Conservation (phyloP, 2,888 invertebrate species). For the Calliopum simillimum region DNA sequence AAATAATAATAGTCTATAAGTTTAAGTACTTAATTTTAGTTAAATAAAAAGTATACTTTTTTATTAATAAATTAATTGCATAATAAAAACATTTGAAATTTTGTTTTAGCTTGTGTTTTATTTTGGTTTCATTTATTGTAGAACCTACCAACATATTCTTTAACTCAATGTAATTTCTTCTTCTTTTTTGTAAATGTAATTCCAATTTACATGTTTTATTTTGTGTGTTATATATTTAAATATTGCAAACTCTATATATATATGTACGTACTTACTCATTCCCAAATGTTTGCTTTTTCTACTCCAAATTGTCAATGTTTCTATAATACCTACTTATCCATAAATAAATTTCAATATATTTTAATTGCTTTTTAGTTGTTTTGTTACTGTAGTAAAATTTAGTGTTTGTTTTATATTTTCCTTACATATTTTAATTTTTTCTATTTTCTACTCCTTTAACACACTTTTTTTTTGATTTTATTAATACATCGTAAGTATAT, state of each 20-base stretch:
- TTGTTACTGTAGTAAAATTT: constrained; percentile 18
- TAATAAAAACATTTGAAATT: constrained; percentile 39
- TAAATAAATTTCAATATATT: not conserved
- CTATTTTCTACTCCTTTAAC: not conserved
- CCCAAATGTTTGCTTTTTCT: too few species aligned
- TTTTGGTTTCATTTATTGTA: constrained; percentile 30
- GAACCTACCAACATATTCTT: too few species aligned
- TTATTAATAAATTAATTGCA: constrained; percentile 8
- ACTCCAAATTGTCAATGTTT: too few species aligned
- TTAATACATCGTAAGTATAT: too few species aligned
- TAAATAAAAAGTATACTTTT: not conserved
- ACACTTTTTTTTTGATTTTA: too few species aligned
- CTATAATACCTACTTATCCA: not conserved
- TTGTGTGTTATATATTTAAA: too few species aligned
- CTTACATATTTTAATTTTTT: not conserved
- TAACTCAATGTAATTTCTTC: not conserved
- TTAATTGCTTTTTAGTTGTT: constrained; percentile 11
- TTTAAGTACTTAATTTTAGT: too few species aligned
- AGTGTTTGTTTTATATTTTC: constrained; percentile 16
- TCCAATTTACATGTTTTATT: too few species aligned
- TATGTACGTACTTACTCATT: too few species aligned
- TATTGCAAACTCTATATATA: too few species aligned
- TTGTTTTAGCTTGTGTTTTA: constrained; percentile 49
- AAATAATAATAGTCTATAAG: too few species aligned
- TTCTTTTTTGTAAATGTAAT: not conserved